Base-by-base conservation (phyloP, 2,797 vertebrate species). In the Eidolon dupreanum region DNA sequence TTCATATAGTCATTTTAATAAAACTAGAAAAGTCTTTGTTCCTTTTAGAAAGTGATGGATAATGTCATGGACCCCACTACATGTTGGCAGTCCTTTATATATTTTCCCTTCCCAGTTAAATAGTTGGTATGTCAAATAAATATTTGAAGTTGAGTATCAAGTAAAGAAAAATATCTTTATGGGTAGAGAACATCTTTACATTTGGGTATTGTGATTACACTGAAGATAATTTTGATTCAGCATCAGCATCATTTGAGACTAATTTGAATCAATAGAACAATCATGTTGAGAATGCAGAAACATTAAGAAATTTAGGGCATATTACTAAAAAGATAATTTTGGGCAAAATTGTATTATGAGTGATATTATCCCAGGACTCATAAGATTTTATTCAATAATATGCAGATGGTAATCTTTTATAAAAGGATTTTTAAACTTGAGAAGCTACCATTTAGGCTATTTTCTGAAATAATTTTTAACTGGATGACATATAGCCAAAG, bases 271-370 rank as follows among this genome's bases (percentile, higher is more conserved):
- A 91, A 36, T 38, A 68, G 26, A 77, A 81, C 10, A 9, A 68
- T 77, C 63, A 71, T 49, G 7, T 66, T 81, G 36, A 46, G 19
- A 92, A 46, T 57, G 20, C 36, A 90, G 38, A 94, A 88, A 68
- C 57, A 93, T 73, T 82, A 84, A 89, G 55, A 95, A 57, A 95
- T 63, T 95, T 92, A 43, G 5, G 75, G 73, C 38, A 85, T 92
- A 51, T 49, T 88, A 90, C 17, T 83, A 55, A 97, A 96, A 94
- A 84, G 36, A 61, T n/a, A 77, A 81, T 77, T 92, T 74, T n/a
- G 49, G 51, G 33, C 3, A 71, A 73, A 41, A 95, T 83, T 82
- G 16, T 11, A 91, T 79, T 90, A 49, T 59, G 9, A 73, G 77
- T 68, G 46, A 79, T 78, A 78, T 86, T 83, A 78, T 81, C 68